A percentile compares a stretch with the other conserved stretches of the same genome.
phyloP scores from a whole-genome alignment of 2,797 vertebrate species.

The Enteromius anoplus region DNA sequence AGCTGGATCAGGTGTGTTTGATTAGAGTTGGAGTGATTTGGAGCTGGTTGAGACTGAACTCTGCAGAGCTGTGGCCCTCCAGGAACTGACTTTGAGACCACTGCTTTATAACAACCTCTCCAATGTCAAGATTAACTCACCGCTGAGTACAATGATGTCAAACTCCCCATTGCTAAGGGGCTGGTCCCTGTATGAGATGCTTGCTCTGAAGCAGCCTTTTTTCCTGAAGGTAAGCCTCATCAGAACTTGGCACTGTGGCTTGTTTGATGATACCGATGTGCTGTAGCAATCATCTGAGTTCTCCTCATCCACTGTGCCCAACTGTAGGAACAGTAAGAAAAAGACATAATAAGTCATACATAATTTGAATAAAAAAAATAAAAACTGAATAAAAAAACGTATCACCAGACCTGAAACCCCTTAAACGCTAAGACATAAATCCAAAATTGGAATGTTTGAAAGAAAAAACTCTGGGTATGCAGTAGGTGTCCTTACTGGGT shows the following conservation, averaged over 20 bases:
- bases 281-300: constrained; percentile 84
- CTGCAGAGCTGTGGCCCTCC: too few species aligned
- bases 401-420: background rate
- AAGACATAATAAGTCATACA: too few species aligned
- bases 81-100: too few species aligned
- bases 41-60: too few species aligned
- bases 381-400: constrained; percentile 9
- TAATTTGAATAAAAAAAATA: too few species aligned
- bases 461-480: background rate
- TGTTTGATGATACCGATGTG: constrained; percentile 88
- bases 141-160: constrained; percentile 97
- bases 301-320: constrained; percentile 90
- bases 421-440: background rate
- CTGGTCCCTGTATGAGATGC: constrained; percentile 92
- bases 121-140: constrained; percentile 75
- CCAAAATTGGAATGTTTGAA: background rate
- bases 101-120: background rate
- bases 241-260: constrained; percentile 90
- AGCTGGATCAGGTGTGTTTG: too few species aligned
- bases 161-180: constrained; percentile 97
- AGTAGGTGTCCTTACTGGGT: constrained; percentile 81
- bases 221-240: constrained; percentile 87
- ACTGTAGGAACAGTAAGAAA: constrained; percentile 69
- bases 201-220: constrained; percentile 91
- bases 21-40: too few species aligned